A percentile compares a stretch with the other conserved stretches of the same genome.
phyloP scores from a whole-genome alignment of 1,140 invertebrate genomes.

The Triops longicaudatus region DNA sequence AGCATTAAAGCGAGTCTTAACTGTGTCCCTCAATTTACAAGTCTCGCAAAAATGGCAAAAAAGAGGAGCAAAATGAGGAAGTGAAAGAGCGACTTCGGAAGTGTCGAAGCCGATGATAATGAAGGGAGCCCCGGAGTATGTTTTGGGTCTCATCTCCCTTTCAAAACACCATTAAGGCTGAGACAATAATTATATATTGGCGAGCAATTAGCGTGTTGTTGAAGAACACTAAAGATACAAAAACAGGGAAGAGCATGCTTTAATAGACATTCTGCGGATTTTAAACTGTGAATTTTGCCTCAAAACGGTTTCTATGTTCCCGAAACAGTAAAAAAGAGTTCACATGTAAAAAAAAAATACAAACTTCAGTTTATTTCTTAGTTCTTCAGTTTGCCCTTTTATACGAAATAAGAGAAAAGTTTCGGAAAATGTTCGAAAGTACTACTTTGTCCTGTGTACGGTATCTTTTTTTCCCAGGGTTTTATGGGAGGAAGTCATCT shows the following conservation, averaged over 20 bases:
- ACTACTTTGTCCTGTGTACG: too few species aligned
- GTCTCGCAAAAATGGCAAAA: background rate
- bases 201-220: background rate
- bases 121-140: background rate
- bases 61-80: background rate
- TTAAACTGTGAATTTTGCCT: background rate
- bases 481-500: background rate
- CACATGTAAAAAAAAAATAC: background rate
- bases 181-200: conserved; percentile 9
- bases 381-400: background rate
- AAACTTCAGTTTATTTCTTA: background rate
- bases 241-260: background rate
- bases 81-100: background rate
- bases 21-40: background rate
- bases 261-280: background rate
- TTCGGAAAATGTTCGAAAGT: too few species aligned
- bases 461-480: background rate
- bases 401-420: background rate
- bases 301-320: background rate
- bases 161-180: conserved; percentile 12
- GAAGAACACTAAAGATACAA: background rate
- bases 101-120: background rate
- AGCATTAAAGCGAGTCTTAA: background rate
- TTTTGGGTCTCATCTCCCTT: conserved; percentile 8
- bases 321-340: background rate